Conservation (phyloP, 2,888 invertebrate genomes). For the Blastobasis lacticolella region DNA sequence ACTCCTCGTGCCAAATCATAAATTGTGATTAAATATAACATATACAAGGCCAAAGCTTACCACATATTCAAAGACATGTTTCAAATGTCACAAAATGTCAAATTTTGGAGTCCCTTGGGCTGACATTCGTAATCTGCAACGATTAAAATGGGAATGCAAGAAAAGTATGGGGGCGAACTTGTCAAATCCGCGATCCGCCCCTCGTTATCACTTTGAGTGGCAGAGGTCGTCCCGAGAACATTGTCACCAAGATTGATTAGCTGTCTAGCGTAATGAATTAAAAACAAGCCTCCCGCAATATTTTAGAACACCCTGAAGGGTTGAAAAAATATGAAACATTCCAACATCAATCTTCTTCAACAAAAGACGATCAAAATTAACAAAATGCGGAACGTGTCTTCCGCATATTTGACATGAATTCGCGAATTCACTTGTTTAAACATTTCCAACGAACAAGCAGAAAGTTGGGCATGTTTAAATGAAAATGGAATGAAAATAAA, state of each 20-base stretch:
- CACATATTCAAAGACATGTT: background rate
- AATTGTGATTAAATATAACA: too few species aligned
- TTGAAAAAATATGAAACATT: background rate
- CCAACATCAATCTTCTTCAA: background rate
- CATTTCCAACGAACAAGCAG: too few species aligned
- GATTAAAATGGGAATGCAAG: background rate
- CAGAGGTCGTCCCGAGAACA: slow-evolving; percentile 20
- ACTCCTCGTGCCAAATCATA: too few species aligned
- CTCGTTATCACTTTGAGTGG: slow-evolving; percentile 4
- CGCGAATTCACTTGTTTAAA: too few species aligned
- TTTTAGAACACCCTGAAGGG: slow-evolving; percentile 13
- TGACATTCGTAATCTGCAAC: background rate
- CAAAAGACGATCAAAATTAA: too few species aligned
- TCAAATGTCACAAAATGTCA: background rate
- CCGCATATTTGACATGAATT: too few species aligned
- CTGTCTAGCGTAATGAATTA: slow-evolving; percentile 33
- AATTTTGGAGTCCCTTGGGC: background rate
- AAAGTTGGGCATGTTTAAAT: too few species aligned
- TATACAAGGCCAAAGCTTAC: too few species aligned
- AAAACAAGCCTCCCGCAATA: slow-evolving; percentile 19
- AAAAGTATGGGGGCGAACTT: background rate
- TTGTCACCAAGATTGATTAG: slow-evolving; percentile 50
- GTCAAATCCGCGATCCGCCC: slow-evolving; percentile 7
- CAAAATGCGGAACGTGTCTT: too few species aligned
- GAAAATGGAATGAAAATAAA: too few species aligned